A percentile compares a stretch with the other conserved stretches of the same genome.
Conservation (phyloP, 2,888 invertebrate species). For the Orchesella flavescens region DNA sequence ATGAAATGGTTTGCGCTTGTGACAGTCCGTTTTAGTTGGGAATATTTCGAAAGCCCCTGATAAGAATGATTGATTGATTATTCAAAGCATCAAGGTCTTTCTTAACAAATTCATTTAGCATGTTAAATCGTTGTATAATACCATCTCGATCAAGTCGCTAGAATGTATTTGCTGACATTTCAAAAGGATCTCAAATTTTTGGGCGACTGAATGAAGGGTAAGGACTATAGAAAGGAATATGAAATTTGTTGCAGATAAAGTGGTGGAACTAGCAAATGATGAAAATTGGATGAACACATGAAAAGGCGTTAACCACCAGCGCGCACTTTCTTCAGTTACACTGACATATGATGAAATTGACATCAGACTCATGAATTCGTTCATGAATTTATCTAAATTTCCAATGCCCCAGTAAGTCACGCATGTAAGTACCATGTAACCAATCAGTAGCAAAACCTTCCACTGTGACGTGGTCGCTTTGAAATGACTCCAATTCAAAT, state of each 20-base stretch:
- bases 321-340: too few species aligned
- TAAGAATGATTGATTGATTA: not conserved
- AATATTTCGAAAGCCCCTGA: not conserved
- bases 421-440: not conserved
- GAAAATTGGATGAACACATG: not conserved
- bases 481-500: too few species aligned
- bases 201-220: not conserved
- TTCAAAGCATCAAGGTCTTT: not conserved
- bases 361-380: not conserved
- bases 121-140: not conserved
- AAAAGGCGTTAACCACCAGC: not conserved
- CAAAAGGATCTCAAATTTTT: not conserved
- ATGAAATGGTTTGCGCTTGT: not conserved
- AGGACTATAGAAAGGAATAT: not conserved
- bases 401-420: not conserved
- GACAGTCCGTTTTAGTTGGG: not conserved
- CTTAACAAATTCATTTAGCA: not conserved
- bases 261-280: not conserved
- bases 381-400: not conserved
- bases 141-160: not conserved
- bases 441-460: not conserved
- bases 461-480: too few species aligned
- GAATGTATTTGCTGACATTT: not conserved
- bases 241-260: not conserved
- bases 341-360: too few species aligned